phyloP scores from a whole-genome alignment of 1,140 invertebrate species.

The Pomacea maculata region DNA sequence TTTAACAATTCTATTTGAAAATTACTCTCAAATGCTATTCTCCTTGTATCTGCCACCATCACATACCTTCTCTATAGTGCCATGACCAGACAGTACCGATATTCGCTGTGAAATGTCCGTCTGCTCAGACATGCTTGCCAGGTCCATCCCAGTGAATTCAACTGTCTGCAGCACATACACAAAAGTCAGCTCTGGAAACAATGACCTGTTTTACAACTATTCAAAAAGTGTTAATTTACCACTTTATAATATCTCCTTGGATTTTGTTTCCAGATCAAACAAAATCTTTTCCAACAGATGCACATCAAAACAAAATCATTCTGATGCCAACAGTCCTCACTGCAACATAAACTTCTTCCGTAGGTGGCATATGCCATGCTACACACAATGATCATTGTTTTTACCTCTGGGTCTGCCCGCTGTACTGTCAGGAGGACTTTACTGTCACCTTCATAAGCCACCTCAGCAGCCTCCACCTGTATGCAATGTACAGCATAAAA shows the following conservation, averaged over 20 bases:
- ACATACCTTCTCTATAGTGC: slow-evolving; percentile 44
- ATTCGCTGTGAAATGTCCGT: slow-evolving; percentile 47
- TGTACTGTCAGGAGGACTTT: slow-evolving; percentile 38
- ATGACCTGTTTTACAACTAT: slow-evolving; percentile 3
- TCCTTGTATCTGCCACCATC: neutral
- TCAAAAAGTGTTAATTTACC: neutral
- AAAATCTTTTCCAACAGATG: neutral
- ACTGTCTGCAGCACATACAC: slow-evolving; percentile 37
- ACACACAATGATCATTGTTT: neutral
- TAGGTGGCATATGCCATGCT: no score
- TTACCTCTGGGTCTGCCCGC: slow-evolving; percentile 36
- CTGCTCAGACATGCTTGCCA: slow-evolving; percentile 37
- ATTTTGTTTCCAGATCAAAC: neutral
- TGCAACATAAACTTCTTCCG: no score
- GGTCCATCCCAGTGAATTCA: slow-evolving; percentile 42
- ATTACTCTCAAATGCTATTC: neutral
- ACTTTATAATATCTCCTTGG: neutral
- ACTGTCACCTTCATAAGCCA: slow-evolving; percentile 35
- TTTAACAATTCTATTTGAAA: neutral
- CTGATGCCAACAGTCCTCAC: no score
- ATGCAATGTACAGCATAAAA: neutral
- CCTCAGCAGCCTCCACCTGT: slow-evolving; percentile 41
- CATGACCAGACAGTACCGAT: slow-evolving; percentile 41
- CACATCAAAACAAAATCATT: neutral
- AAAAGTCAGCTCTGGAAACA: slow-evolving; percentile 10